Evolutionary conservation across 1,140 invertebrate species (phyloP), one percentile per base, ranked within the genome.

Genomic region (Microvelia longipes): DNA sequence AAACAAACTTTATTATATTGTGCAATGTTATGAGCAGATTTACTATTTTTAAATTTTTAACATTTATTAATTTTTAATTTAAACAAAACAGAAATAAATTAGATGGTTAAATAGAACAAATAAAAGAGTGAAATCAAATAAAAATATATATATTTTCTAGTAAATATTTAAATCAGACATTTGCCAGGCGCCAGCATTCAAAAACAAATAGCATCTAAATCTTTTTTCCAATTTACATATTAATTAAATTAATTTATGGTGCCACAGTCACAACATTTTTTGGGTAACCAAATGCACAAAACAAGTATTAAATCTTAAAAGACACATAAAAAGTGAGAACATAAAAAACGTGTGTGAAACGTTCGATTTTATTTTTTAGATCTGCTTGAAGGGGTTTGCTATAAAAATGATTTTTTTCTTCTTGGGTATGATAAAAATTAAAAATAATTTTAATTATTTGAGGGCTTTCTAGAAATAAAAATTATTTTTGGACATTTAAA

Each of bases 391-490:
- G 68, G 64, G 35, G 61, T 29, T 30, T n/a, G n/a, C n/a, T n/a
- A n/a, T n/a, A n/a, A n/a, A n/a, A n/a, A n/a, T n/a, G n/a, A n/a
- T n/a, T n/a, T n/a, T n/a, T n/a, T n/a, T n/a, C n/a, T n/a, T n/a
- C n/a, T n/a, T n/a, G n/a, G n/a, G n/a, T n/a, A n/a, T n/a, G n/a
- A n/a, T n/a, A n/a, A n/a, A n/a, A n/a, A n/a, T n/a, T n/a, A n/a
- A n/a, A n/a, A n/a, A n/a, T n/a, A n/a, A n/a, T n/a, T n/a, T n/a
- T n/a, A n/a, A n/a, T n/a, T n/a, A n/a, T n/a, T n/a, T n/a, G n/a
- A n/a, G n/a, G n/a, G 28, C 68, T 69, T 65, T 71, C 71, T 71
- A 71, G 71, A 71, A 71, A 71, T 71, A 71, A 71, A 71, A 71
- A 71, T 71, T 69, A 71, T 71, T 60, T 69, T 29, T 62, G 71